Conservation (phyloP, 2,113 vertebrate genomes). For the Verasper variegatus region DNA sequence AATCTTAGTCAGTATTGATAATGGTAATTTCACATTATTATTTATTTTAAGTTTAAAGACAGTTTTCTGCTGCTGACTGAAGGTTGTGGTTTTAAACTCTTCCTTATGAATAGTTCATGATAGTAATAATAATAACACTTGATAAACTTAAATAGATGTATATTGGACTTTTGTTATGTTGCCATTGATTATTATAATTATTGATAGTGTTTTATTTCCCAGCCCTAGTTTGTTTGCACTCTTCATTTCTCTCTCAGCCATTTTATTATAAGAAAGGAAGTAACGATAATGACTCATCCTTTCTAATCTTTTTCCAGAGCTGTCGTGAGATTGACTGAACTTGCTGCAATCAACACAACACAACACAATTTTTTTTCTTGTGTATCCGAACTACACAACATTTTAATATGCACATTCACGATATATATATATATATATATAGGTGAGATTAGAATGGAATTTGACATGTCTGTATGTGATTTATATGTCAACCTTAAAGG, state of each 20-base stretch:
- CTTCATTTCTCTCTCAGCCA: not conserved
- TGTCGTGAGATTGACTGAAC: slow-evolving; percentile 13
- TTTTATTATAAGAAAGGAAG: not conserved
- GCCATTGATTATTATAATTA: too few species aligned
- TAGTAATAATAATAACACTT: too few species aligned
- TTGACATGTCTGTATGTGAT: not conserved
- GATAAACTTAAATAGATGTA: too few species aligned
- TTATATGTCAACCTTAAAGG: not conserved
- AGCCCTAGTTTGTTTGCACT: too few species aligned
- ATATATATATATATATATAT: not conserved
- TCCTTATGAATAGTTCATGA: too few species aligned
- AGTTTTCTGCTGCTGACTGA: too few species aligned
- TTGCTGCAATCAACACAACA: not conserved
- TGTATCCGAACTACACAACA: not conserved
- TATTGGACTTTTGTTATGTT: too few species aligned
- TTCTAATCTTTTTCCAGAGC: slow-evolving; percentile 46
- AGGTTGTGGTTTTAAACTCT: too few species aligned
- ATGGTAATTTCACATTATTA: too few species aligned
- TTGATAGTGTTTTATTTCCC: not conserved
- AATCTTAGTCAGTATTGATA: too few species aligned
- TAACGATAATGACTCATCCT: not conserved
- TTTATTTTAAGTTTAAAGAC: too few species aligned
- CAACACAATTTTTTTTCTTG: not conserved
- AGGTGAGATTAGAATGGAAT: not conserved
- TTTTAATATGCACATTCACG: not conserved